Conservation (phyloP, 2,797 vertebrate species). For the Arnoldichthys spilopterus region DNA sequence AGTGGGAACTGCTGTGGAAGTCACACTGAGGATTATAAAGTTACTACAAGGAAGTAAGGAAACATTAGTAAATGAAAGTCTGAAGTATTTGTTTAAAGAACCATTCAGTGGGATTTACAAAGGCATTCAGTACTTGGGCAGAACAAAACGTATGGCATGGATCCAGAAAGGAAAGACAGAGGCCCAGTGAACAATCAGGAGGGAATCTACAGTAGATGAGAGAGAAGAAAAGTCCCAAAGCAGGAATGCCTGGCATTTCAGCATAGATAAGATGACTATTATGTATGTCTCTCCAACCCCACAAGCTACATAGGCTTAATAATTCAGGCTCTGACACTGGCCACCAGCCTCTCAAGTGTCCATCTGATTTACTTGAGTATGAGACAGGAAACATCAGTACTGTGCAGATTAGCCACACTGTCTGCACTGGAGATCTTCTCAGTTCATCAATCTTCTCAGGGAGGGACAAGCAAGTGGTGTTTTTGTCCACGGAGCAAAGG, state of each 20-base stretch:
- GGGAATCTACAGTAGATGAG: conserved; percentile 14
- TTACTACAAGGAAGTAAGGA: conserved; percentile 2
- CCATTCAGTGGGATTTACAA: conserved; percentile 28
- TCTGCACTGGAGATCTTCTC: conserved; percentile 39
- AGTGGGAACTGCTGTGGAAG: not conserved
- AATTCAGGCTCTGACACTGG: conserved; percentile 45
- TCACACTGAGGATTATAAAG: conserved; percentile 5
- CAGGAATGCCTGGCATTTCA: conserved; percentile 57
- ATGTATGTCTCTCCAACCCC: conserved; percentile 31
- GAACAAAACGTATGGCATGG: conserved; percentile 10
- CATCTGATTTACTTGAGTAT: conserved; percentile 17
- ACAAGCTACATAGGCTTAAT: conserved; percentile 20
- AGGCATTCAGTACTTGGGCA: not conserved
- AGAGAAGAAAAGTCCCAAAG: conserved; percentile 8
- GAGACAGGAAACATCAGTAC: conserved; percentile 41
- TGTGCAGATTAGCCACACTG: conserved; percentile 36
- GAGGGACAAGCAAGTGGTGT: conserved; percentile 25
- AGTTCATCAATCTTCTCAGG: conserved; percentile 43
- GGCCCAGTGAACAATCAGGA: too few species aligned
- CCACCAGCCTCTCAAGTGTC: conserved; percentile 43
- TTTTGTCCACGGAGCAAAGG: conserved; percentile 15
- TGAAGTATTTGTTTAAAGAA: conserved; percentile 40
- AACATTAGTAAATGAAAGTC: not conserved
- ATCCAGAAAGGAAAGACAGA: not conserved
- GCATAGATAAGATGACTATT: conserved; percentile 50